phyloP scores from a whole-genome alignment of 2,113 vertebrate genomes.

The Hucho hucho region DNA sequence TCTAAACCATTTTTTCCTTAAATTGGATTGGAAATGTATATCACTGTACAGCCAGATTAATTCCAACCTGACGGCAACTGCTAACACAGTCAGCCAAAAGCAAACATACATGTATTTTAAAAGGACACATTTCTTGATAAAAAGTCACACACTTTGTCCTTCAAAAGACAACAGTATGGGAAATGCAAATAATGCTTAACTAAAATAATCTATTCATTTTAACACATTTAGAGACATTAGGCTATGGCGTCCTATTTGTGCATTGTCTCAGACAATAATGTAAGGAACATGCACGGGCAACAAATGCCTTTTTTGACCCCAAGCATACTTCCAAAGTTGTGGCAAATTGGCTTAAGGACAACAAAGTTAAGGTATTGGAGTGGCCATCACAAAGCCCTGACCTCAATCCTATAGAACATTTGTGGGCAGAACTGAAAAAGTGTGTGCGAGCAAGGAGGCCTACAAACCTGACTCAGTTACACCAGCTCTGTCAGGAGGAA shows the following conservation, averaged over 20 bases:
- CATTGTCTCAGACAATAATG: not conserved
- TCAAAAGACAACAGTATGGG: slow-evolving; percentile 6
- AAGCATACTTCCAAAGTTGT: too few relatives aligned
- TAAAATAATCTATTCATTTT: slow-evolving; percentile 5
- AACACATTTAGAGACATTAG: too few relatives aligned
- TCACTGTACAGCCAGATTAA: slow-evolving; percentile 8
- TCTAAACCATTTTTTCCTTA: not conserved
- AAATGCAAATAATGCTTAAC: not conserved
- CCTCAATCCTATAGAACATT: too few relatives aligned
- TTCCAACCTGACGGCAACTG: slow-evolving; percentile 26
- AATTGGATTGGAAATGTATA: too few relatives aligned
- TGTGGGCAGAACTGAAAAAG: too few relatives aligned
- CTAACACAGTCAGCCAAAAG: slow-evolving; percentile 28
- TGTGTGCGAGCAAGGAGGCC: too few relatives aligned
- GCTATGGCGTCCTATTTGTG: not conserved
- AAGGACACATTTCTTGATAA: slow-evolving; percentile 8
- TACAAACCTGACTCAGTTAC: too few relatives aligned
- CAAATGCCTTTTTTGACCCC: not conserved
- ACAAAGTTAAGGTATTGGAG: too few relatives aligned
- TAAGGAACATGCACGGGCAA: not conserved
- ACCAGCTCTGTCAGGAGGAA: too few relatives aligned
- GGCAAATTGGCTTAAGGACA: too few relatives aligned
- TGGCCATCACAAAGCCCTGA: too few relatives aligned
- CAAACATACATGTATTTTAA: slow-evolving; percentile 40
- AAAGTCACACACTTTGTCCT: slow-evolving; percentile 23